phyloP scores from a whole-genome alignment of 2,113 vertebrate genomes.

The Thermophis baileyi region DNA sequence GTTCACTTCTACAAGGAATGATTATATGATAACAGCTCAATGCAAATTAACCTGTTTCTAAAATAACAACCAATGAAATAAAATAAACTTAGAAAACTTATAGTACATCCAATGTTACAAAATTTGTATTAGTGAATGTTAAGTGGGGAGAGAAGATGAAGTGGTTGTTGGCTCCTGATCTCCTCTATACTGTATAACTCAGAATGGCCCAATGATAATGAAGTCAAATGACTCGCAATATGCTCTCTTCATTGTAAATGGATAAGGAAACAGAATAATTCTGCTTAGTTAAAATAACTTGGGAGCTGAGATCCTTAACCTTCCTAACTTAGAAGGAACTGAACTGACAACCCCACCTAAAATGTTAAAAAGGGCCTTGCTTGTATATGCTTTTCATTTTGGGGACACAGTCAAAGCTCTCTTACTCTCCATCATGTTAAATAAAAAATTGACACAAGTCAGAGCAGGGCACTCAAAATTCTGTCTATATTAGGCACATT shows the following conservation, averaged over 20 bases:
- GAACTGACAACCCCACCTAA: not conserved
- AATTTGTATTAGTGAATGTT: not conserved
- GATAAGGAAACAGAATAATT: not conserved
- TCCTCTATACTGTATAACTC: slow-evolving; percentile 3
- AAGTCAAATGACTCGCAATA: not conserved
- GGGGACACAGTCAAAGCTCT: not conserved
- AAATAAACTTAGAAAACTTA: not conserved
- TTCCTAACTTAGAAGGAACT: not conserved
- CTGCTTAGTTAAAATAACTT: not conserved
- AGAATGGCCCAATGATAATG: slow-evolving; percentile 12
- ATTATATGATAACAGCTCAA: not conserved
- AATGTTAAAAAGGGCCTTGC: not conserved
- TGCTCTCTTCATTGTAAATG: not conserved
- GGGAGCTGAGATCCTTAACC: not conserved
- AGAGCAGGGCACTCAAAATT: not conserved
- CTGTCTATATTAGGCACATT: not conserved
- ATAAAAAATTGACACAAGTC: not conserved
- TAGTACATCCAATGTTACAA: not conserved
- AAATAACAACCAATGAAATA: not conserved
- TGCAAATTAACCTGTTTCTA: not conserved
- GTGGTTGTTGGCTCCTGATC: not conserved
- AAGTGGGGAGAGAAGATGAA: not conserved
- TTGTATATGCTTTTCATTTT: not conserved
- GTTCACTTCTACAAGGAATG: not conserved
- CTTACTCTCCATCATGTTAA: not conserved